Base-by-base conservation (phyloP, 2,888 invertebrate genomes). In the Leptinotarsa juncta region DNA sequence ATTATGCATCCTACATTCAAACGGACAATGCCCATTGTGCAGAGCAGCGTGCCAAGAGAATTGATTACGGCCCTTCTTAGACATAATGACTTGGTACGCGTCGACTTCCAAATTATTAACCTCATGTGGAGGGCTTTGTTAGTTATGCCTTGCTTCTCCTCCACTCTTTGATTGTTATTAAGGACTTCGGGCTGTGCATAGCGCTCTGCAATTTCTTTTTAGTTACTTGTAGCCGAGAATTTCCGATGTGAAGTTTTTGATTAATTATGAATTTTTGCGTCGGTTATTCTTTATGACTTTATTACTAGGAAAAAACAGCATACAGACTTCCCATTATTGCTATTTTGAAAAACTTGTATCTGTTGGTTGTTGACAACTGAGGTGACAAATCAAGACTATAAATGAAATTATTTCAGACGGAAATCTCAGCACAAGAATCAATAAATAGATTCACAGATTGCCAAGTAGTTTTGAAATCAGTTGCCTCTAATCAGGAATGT, bases 1-100 rank as follows among this genome's bases (percentile, higher is more conserved):
- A 78, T 78, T 82, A 83, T 82, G 81, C 82, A 80, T 75, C 78
- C 79, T 82, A 81, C 78, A 81, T 81, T 76, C 81, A 82, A 78
- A 83, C 83, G 83, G 80, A 84, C 84, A 80, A 84, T 84, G 80
- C 80, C 84, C 74, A 82, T 83, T 83, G 83, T 83, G 77, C 71
- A 57, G 73, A 75, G 73, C 68, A 72, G 73, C 73, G 65, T 72
- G 77, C 71, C 78, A 79, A 69, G 81, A 81, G 80, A 82, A 83
- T 79, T 79, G 82, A 79, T 82, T 77, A 78, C 72, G 76, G 75
- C 70, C 79, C 78, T 77, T 77, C 76, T 77, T 72, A 73, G 78
- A 75, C 78, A 77, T 80, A 79, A 80, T 79, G 76, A 78, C 78
- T 78, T 73, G 57, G 78, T 72, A 73, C 77, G 75, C 75, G 77